phyloP scores from a whole-genome alignment of 2,888 invertebrate species.

The Siphlonurus alternatus region DNA sequence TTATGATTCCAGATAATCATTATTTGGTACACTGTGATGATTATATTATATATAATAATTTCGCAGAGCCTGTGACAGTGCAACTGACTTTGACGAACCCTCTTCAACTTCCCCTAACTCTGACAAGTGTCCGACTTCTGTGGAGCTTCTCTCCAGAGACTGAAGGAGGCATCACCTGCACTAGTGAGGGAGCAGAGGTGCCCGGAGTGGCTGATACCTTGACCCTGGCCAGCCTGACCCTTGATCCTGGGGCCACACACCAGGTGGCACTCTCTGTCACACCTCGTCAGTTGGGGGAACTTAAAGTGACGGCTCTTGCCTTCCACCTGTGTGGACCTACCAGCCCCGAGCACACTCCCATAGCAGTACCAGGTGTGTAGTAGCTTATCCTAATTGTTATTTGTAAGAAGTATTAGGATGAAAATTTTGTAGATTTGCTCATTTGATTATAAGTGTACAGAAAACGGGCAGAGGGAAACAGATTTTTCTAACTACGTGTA shows the following conservation, averaged over 20 bases:
- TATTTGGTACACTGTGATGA: no score
- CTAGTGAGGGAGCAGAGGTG: constrained; percentile 27
- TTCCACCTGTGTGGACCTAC: constrained; percentile 35
- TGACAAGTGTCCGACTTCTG: constrained; percentile 51
- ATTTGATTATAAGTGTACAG: no score
- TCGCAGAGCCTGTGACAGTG: constrained; percentile 61
- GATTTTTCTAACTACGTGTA: no score
- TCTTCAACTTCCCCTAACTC: constrained; percentile 48
- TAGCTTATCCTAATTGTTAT: no score
- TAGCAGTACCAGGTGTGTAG: neutral
- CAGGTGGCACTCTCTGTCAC: constrained; percentile 50
- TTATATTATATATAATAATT: constrained; percentile 3
- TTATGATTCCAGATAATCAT: no score
- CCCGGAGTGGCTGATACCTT: constrained; percentile 35
- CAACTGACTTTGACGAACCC: constrained; percentile 60
- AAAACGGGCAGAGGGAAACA: no score
- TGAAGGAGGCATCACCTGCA: constrained; percentile 26
- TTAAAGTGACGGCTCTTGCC: constrained; percentile 56
- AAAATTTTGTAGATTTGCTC: no score
- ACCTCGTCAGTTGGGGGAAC: constrained; percentile 53
- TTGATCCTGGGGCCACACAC: constrained; percentile 42
- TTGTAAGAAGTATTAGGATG: no score
- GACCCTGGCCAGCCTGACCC: constrained; percentile 33
- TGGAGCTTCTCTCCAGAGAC: constrained; percentile 43
- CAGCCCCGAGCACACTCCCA: neutral